Evolutionary conservation across 2,888 invertebrate species (phyloP), one percentile per base, ranked within the genome.

Genomic region (Acleris emargana): DNA sequence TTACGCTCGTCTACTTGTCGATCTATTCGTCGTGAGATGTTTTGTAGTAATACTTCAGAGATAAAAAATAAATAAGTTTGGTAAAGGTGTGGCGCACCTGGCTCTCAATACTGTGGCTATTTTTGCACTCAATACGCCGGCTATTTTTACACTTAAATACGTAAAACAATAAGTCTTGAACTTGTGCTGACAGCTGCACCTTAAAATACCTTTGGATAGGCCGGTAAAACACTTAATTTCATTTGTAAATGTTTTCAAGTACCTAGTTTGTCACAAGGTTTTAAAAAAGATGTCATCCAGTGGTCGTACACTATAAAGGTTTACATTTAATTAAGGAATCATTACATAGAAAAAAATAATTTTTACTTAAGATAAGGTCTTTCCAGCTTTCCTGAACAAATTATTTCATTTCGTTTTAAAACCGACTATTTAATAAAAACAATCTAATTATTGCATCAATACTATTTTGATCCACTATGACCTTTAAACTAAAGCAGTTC

Each of bases 51-150:
- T 25, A 25, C 22, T 17, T 43, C n/a, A 22, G 4, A n/a, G n/a
- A 43, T 22, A 55, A 43, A 13, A 55, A 52, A 53, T 38, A 38
- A 66, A 45, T 45, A 60, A 60, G 17, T 60, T 6, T 16, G 9
- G 17, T 55, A 47, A 61, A 66, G 60, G 66, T 66, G 64, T 61
- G 47, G 51, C 38, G 25, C 66, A 66, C 60, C 66, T 66, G 64
- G 60, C 57, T 61, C 28, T 47, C 42, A 45, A 49, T 60, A 59
- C 53, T 54, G 38, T 17, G 38, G 64, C 64, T 66, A 66, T 66
- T 66, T 66, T 66, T 60, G 38, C 25, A 60, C 60, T 45, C 32
- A 43, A 62, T 32, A 32, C 32, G 9, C 17, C 9, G 42, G 64
- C 66, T 66, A 66, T 66, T 66, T 66, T 66, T 61, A 25, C 20